Evolutionary conservation across 2,888 invertebrate genomes (phyloP), one percentile per base, ranked within the genome.

Genomic region (Nasonia oneida): DNA sequence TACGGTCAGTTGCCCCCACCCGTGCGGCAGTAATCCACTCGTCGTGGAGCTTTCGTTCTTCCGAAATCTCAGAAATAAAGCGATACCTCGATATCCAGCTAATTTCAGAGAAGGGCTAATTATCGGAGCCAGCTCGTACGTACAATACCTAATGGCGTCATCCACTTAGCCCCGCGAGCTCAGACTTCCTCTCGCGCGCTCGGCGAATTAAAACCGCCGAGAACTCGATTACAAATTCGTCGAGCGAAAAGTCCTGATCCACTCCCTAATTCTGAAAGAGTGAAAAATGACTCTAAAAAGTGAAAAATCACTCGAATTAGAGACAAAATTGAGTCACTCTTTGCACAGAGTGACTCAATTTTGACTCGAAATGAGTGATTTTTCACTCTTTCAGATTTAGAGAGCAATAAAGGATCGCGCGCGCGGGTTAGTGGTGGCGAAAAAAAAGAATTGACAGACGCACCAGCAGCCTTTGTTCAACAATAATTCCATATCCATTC

Each of bases 401-500:
- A 23, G 23, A 23, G 23, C 23, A 61, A 61, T 61, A 80, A 80
- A 80, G 50, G 33, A 70, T 15, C 70, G 12, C 23, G 18, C 5
- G 2, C 6, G n/a, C 29, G 29, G 29, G 29, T 29, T 29, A 29
- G 15, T n/a, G 12, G 10, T 15, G 37, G 37, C 4, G 14, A n/a
- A 15, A 4, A 50, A 47, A 12, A 39, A 67, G 71, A 61, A 64
- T 15, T 47, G 29, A 23, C 23, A 29, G 37, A 47, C 23, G 15
- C 53, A 37, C 4, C 3, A 47, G 53, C 18, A 18, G 15, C 67
- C 64, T 76, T 85, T 76, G 61, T 70, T 71, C 85, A 71, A 50
- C 77, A 73, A 81, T 81, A 85, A 81, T 81, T 81, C 81, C 67
- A 84, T 29, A 29, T 84, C 76, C 53, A 50, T 84, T 76, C 70